Conservation (phyloP, 2,888 invertebrate genomes). For the Dascillus cervinus region DNA sequence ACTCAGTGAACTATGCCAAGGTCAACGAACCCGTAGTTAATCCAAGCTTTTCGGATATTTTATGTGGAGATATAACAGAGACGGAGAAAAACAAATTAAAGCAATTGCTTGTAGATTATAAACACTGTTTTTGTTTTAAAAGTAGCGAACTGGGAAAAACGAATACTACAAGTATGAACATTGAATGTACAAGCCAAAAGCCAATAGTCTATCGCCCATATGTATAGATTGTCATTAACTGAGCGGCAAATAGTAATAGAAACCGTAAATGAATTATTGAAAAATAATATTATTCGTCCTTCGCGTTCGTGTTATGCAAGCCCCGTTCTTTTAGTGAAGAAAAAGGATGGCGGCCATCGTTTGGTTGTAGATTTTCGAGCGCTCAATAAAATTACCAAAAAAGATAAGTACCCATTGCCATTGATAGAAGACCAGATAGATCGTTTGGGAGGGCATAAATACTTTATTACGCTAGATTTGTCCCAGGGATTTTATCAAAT, state of each 20-base stretch:
- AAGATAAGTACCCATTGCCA: slow-evolving; percentile 5
- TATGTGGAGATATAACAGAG: no score
- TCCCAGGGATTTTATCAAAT: slow-evolving; percentile 5
- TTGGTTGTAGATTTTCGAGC: slow-evolving; percentile 5
- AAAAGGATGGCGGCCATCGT: slow-evolving; percentile 2
- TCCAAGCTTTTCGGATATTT: neutral
- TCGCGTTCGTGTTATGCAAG: slow-evolving; percentile 4
- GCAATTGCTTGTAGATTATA: slow-evolving; percentile 10
- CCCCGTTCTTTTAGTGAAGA: slow-evolving; percentile 4
- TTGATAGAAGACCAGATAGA: slow-evolving; percentile 6
- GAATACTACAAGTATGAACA: slow-evolving; percentile 4
- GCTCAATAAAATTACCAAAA: slow-evolving; percentile 4
- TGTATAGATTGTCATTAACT: slow-evolving; percentile 1
- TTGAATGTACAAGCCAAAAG: slow-evolving; percentile 4
- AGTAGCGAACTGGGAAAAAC: slow-evolving; percentile 5
- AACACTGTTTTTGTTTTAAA: slow-evolving; percentile 7
- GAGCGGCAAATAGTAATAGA: slow-evolving; percentile 1
- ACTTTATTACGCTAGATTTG: slow-evolving; percentile 5
- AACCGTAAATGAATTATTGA: slow-evolving; percentile 2
- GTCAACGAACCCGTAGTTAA: neutral
- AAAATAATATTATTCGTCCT: slow-evolving; percentile 2
- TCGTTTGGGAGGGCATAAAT: slow-evolving; percentile 1
- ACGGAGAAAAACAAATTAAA: slow-evolving; percentile 7
- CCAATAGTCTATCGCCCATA: slow-evolving; percentile 7
- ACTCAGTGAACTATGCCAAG: slow-evolving; percentile 1